Percentiles rank a stretch among this genome's conserved stretches.
Conservation (phyloP, 2,888 invertebrate species). For the Syrista parreyssii region DNA sequence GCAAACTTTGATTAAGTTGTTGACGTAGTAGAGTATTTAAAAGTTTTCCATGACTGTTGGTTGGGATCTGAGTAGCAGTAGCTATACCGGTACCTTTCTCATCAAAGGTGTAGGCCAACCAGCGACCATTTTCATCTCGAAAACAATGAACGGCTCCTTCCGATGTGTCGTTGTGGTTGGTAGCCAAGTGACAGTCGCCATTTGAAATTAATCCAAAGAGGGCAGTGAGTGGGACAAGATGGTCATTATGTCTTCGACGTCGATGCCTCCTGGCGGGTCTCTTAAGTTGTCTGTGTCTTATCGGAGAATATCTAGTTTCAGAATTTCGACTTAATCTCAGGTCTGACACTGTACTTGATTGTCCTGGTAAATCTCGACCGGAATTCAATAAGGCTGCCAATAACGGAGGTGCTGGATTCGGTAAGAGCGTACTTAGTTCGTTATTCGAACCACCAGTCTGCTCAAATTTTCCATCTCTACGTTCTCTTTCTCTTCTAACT, state of each 20-base stretch:
- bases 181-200: constrained; percentile 76
- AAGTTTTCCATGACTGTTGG: constrained; percentile 55
- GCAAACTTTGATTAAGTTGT: constrained; percentile 49
- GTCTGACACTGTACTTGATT: constrained; percentile 43
- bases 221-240: constrained; percentile 55
- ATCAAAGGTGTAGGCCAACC: constrained; percentile 89
- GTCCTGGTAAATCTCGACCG: constrained; percentile 69
- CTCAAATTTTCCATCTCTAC: constrained; percentile 66
- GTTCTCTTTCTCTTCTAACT: constrained; percentile 47
- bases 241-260: constrained; percentile 60
- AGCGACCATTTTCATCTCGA: constrained; percentile 86
- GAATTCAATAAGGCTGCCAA: constrained; percentile 75
- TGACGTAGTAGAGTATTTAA: constrained; percentile 58
- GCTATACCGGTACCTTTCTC: constrained; percentile 76
- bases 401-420: constrained; percentile 71
- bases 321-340: constrained; percentile 27
- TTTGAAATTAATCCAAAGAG: constrained; percentile 65
- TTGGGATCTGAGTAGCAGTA: constrained; percentile 57
- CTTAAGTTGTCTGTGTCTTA: constrained; percentile 70
- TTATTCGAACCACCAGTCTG: constrained; percentile 74
- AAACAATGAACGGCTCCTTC: constrained; percentile 90
- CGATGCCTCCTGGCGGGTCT: constrained; percentile 68
- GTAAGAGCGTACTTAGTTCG: constrained; percentile 75
- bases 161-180: constrained; percentile 81
- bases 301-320: constrained; percentile 65